Evolutionary conservation across 2,113 vertebrate species (phyloP), one percentile per base, ranked within the genome.

Genomic region (Oncorhynchus masou): DNA sequence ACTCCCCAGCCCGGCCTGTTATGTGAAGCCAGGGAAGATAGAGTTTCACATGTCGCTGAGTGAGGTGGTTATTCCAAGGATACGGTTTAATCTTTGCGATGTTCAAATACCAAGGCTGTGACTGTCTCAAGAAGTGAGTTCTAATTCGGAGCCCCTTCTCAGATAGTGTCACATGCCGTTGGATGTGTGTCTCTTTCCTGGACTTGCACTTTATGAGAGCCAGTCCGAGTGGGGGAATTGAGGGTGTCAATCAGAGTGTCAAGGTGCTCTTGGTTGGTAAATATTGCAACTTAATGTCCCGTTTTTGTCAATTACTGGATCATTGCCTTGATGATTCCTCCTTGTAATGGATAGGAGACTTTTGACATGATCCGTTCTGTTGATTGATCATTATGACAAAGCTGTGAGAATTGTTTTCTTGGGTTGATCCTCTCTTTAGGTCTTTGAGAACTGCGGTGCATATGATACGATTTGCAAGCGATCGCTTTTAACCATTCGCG

Each of bases 1-100:
- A 62, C 20, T 16, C 19, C 5, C 59, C 20, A 22, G 13, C 59
- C 59, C 3, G n/a, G 54, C 54, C 24, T 31, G 57, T 13, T 19
- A 34, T 24, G 68, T 8, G 75, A 19, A 20, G 22, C 65, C 60
- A 20, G n/a, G n/a, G 67, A 3, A 25, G 48, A 70, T 70, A 24
- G 51, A 70, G 25, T 75, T 54, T 83, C 51, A 5, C 4, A 51
- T 34, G 49, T 68, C 2, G 31, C 67, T 68, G 29, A 68, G 31
- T n/a, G 24, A 71, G 29, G 25, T 24, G 20, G 22, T 73, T 75
- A 74, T 83, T 90, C 81, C 85, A 87, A 82, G 71, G 24, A 45
- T 81, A 74, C 6, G 60, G 76, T 83, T 78, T 83, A 79, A 83
- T 83, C 78, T 81, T 80, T 39, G 76, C 72, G 76, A 81, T 68